phyloP scores from a whole-genome alignment of 2,888 invertebrate genomes.

The Drosophila ezoana region DNA sequence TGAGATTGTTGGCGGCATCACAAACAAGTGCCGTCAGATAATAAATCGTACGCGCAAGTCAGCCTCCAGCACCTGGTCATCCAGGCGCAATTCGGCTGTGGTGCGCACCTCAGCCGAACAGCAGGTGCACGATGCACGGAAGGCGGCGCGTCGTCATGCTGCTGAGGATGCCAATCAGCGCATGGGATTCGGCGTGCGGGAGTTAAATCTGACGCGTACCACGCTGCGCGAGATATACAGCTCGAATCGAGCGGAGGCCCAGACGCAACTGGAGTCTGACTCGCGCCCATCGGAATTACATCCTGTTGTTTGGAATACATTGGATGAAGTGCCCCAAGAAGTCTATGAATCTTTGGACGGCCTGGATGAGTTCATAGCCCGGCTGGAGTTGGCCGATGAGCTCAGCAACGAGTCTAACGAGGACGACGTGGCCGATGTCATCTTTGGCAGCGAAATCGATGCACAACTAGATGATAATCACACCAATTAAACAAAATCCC shows the following conservation, averaged over 20 bases:
- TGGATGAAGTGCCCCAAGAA: conserved; percentile 29
- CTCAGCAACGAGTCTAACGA: conserved; percentile 2
- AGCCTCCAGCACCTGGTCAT: conserved; percentile 75
- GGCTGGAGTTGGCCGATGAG: conserved; percentile 19
- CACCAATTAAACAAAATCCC: background rate
- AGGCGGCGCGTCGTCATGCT: conserved; percentile 55
- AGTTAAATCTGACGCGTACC: conserved; percentile 81
- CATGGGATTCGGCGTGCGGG: conserved; percentile 78
- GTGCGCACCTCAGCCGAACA: conserved; percentile 52
- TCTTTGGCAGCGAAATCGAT: conserved; percentile 40
- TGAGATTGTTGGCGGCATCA: conserved; percentile 90
- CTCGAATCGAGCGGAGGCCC: conserved; percentile 8
- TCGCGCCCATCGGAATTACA: background rate
- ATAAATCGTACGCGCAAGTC: conserved; percentile 75
- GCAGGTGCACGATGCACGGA: conserved; percentile 59
- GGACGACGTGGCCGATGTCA: conserved; percentile 20
- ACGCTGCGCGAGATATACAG: conserved; percentile 82
- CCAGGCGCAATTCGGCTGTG: conserved; percentile 64
- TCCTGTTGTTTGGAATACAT: background rate
- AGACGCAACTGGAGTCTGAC: background rate
- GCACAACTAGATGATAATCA: background rate
- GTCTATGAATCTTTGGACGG: conserved; percentile 41
- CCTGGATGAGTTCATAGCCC: conserved; percentile 64
- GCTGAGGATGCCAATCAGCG: conserved; percentile 58
- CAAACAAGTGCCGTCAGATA: conserved; percentile 86